Conservation (phyloP, 1,140 invertebrate species). For the Helicoverpa zea region DNA sequence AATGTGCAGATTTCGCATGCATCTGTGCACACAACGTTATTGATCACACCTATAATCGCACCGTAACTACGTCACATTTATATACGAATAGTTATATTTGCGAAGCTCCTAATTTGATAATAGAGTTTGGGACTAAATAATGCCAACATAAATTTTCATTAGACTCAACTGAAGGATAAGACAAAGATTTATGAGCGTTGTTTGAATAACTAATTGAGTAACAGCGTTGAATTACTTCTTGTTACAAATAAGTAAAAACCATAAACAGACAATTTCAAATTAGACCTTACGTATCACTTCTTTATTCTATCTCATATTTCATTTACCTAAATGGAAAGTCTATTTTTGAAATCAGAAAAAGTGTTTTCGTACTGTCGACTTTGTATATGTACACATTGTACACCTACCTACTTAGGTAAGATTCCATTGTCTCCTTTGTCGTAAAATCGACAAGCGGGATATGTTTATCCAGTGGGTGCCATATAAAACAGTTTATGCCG, state of each 20-base stretch:
- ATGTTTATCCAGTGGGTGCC: background rate
- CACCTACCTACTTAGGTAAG: background rate
- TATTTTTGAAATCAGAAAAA: no score
- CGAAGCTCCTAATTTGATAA: constrained; percentile 33
- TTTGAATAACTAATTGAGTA: constrained; percentile 37
- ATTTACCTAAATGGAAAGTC: background rate
- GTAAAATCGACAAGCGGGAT: background rate
- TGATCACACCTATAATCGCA: constrained; percentile 2
- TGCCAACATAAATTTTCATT: constrained; percentile 48
- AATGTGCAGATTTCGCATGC: constrained; percentile 26
- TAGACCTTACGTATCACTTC: background rate
- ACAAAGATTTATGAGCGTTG: constrained; percentile 45
- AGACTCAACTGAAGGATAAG: constrained; percentile 44
- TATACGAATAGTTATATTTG: background rate
- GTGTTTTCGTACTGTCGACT: background rate
- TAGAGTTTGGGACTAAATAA: constrained; percentile 32
- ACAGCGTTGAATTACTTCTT: constrained; percentile 21
- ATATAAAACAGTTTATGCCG: background rate
- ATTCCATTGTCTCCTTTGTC: background rate
- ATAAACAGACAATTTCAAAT: background rate
- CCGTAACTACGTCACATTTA: background rate
- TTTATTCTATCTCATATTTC: no score
- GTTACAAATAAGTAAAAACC: background rate
- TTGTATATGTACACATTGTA: background rate
- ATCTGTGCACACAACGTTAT: constrained; percentile 1